Evolutionary conservation across 37 sponge, comb jelly and placozoan species (phyloP), one percentile per base, ranked within the genome.

Genomic region (Oscarella lobularis): DNA sequence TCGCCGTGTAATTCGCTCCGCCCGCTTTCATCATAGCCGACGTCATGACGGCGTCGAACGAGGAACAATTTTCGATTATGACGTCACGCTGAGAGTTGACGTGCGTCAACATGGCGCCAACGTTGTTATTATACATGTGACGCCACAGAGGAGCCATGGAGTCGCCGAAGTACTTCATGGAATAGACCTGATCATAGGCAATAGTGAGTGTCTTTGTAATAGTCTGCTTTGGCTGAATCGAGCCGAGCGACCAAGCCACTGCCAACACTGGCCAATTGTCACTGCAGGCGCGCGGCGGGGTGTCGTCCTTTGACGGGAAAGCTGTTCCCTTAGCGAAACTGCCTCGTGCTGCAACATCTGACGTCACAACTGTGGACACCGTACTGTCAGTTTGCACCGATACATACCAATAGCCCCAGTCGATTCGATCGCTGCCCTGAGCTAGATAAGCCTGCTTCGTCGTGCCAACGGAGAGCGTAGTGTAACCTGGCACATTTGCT

Each of bases 371-470:
- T 0, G 88, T 83, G 29, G 32, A 20, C 2, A 83, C 32, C 38
- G 40, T 36, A 32, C 41, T 48, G 0, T 74, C 81, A n/a, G 67
- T 31, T 3, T 34, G 39, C 0, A 74, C 72, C 4, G 38, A 36
- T 29, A 75, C 79, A 77, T 83, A 83, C 72, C 77, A 87, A 71
- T 84, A 81, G 35, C 88, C 90, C 90, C 90, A 89, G 80, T 85
- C 74, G 9, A 89, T 89, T 35, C 78, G 48, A 38, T 89, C 90
- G 14, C 38, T 72, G 66, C 72, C 66, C 34, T 79, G 40, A 0
- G 67, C 66, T 9, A 81, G 37, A 30, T 39, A 73, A 20, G 79
- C 35, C 83, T 86, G 69, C 2, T 41, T 6, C 32, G 35, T n/a
- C 40, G 87, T 75, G 31, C 87, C 87, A 74, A 78, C 79, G 35